Conservation (phyloP, 2,888 invertebrate genomes). For the Stenichneumon culpator region DNA sequence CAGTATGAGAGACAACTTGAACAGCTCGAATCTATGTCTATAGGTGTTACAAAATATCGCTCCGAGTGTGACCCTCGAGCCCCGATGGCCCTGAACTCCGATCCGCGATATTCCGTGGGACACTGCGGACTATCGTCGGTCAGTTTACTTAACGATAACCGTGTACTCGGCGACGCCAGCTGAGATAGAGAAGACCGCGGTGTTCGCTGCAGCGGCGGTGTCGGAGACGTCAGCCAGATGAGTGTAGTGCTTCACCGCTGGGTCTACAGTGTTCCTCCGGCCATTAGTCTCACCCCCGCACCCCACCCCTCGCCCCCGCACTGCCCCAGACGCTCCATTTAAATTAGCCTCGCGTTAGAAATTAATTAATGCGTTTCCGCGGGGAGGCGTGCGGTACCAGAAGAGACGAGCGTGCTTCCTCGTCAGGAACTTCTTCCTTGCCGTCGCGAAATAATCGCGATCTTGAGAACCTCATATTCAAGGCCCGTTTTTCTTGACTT, state of each 20-base stretch:
- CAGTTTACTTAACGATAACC: constrained; percentile 50
- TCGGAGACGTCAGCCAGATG: neutral
- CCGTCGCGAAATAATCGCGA: neutral
- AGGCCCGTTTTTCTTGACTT: no score
- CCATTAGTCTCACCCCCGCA: constrained; percentile 53
- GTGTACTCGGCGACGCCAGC: neutral
- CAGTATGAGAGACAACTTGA: neutral
- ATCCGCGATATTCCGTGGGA: constrained; percentile 29
- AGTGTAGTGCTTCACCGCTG: neutral
- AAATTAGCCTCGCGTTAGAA: constrained; percentile 64
- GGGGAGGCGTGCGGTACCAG: neutral
- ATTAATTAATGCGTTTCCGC: constrained; percentile 61
- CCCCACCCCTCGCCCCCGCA: no score
- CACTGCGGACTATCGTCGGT: constrained; percentile 20
- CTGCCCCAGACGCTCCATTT: constrained; percentile 56
- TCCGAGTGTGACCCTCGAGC: constrained; percentile 32
- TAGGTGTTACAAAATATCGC: neutral
- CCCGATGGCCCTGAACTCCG: constrained; percentile 58
- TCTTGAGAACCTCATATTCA: no score
- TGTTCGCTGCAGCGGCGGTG: constrained; percentile 14
- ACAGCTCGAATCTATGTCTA: neutral
- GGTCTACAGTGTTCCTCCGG: constrained; percentile 42
- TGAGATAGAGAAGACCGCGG: neutral
- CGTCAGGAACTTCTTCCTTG: neutral
- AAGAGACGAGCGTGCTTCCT: neutral